Evolutionary conservation across 1,140 invertebrate species (phyloP), one percentile per base, ranked within the genome.

Genomic region (Acromyrmex heyeri): DNA sequence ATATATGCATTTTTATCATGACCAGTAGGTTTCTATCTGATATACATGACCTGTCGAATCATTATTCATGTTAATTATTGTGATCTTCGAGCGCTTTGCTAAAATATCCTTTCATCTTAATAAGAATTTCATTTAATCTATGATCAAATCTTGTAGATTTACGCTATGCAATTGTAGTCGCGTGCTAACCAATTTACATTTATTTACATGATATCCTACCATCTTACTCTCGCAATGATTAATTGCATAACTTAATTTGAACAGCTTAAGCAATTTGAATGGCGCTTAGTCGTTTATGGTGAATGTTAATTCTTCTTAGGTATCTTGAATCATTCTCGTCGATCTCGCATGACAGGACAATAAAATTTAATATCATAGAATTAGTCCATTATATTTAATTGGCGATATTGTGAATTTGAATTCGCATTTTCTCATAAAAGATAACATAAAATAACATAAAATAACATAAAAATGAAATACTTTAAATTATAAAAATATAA

Each of bases 221-320:
- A 83, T 75, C 44, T 75, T 53, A 24, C 27, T 83, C 38, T 61
- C 18, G 38, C 67, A 48, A 59, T 73, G 69, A 83, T 83, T 61
- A 83, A 83, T 83, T 73, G 53, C 69, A 38, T 83, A 83, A 75
- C 55, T 62, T 83, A 73, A 82, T 61, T 82, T 73, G 38, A 73
- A 82, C 38, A 82, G 38, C 69, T 82, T 18, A 73, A 61, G 69
- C 44, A 48, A 70, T 73, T 73, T 73, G 30, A 82, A 59, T 73
- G 53, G 21, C 65, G 21, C 53, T 57, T 70, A 59, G 53, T 21
- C 34, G n/a, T 38, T 81, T 38, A 67, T 61, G 38, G 55, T 7
- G 67, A 81, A 57, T 59, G 78, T 72, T 72, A 72, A 82, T 82
- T 59, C 21, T 72, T 38, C 18, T 18, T 24, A 48, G 16, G 12